Base-by-base conservation (phyloP, 2,797 vertebrate species). In the Echiichthys vipera region DNA sequence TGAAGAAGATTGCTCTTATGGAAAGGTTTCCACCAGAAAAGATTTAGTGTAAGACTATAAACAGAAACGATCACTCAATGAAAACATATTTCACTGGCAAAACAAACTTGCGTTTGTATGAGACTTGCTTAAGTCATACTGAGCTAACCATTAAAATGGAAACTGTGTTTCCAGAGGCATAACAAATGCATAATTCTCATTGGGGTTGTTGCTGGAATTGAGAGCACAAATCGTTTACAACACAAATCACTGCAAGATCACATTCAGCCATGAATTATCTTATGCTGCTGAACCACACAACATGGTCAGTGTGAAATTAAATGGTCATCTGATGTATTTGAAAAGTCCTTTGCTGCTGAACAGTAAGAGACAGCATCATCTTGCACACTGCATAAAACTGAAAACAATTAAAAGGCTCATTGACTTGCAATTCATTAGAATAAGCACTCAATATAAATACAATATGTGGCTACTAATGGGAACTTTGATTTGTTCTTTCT, bases 341-440 rank as follows among this genome's bases (percentile, higher is more conserved):
- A n/a, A n/a, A n/a, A n/a, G n/a, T n/a, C n/a, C n/a, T n/a, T n/a
- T n/a, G n/a, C 51, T 58, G 27, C 42, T 46, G 50, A 64, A 55
- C 42, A 47, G 10, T 63, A 71, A 77, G 27, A 47, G 8, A 65
- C 55, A 20, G 24, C 58, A 63, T 77, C 63, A 61, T 77, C 32
- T 68, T 78, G 54, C 64, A 64, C 63, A 56, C 43, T 62, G 56
- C 53, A 24, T 51, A 57, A 65, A 62, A 84, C 61, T 39, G 47
- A 72, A 78, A 79, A 82, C 81, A 89, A 87, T 85, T 84, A 86
- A 84, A 82, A 71, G 86, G 63, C 81, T 86, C 80, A 90, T 75
- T 90, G 86, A 80, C 37, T 81, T 72, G 32, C 56, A 78, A 27
- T 80, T 91, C 30, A 81, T 86, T 73, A 77, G 36, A 74, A 84